phyloP scores from a whole-genome alignment of 2,797 vertebrate species.

The Petrocephalus sullivani region DNA sequence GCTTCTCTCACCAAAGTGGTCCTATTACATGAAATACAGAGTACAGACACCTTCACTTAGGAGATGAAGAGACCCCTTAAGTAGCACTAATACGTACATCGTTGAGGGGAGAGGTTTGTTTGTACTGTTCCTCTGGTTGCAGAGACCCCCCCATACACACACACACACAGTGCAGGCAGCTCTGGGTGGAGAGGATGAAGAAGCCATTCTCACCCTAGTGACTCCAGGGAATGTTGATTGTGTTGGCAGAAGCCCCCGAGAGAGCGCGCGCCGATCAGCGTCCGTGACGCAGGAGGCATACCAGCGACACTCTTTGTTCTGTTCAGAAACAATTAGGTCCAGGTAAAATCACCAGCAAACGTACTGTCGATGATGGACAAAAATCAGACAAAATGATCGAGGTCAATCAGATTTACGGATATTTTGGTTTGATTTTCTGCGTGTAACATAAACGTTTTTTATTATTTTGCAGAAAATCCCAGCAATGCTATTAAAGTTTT shows the following conservation, averaged over 20 bases:
- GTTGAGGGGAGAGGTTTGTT: not conserved
- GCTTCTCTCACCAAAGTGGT: not conserved
- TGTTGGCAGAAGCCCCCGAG: slow-evolving; percentile 1
- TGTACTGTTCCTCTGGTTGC: slow-evolving; percentile 9
- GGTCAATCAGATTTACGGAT: too few species aligned
- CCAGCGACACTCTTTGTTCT: not conserved
- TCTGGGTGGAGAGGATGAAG: not conserved
- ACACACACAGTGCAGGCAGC: not conserved
- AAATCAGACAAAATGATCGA: too few species aligned
- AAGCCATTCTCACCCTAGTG: not conserved
- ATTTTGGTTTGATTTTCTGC: not conserved
- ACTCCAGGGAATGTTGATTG: slow-evolving; percentile 16
- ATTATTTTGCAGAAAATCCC: not conserved
- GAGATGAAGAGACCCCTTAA: not conserved
- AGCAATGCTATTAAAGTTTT: not conserved
- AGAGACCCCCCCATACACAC: not conserved
- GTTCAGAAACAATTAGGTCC: not conserved
- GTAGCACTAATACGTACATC: not conserved
- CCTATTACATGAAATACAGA: not conserved
- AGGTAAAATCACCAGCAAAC: too few species aligned
- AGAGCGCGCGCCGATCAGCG: not conserved
- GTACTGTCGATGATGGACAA: too few species aligned
- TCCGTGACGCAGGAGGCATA: not conserved
- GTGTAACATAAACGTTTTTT: not conserved
- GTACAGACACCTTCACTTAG: not conserved